These are phyloP conservation scores for Platynereis dumerilii DNA, from an alignment of 2,888 invertebrate genomes.

Conservation along the genomic window DNA sequence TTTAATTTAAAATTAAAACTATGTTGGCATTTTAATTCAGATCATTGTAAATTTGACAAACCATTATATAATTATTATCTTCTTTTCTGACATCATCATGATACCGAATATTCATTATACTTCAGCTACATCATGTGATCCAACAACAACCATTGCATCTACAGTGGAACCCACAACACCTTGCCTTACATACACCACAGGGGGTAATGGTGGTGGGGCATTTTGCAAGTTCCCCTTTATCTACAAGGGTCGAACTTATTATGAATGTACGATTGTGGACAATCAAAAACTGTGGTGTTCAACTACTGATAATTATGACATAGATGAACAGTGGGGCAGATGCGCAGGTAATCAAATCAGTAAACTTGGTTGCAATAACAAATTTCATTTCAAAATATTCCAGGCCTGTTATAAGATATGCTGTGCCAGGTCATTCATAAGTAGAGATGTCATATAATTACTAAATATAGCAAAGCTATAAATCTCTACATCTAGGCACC, in stretches of 20 bases:
- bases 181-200: not conserved
- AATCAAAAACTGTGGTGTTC: not conserved
- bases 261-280: not conserved
- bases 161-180: not conserved
- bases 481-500: too few relatives aligned
- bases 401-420: too few relatives aligned
- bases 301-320: not conserved
- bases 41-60: too few relatives aligned
- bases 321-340: not conserved
- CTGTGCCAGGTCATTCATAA: too few relatives aligned
- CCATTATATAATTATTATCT: too few relatives aligned
- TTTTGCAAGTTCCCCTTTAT: not conserved
- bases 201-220: not conserved
- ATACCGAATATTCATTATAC: not conserved
- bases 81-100: too few relatives aligned
- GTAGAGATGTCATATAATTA: too few relatives aligned
- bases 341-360: not conserved
- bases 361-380: too few relatives aligned
- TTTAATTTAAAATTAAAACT: too few relatives aligned
- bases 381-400: too few relatives aligned
- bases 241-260: not conserved
- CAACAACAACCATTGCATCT: not conserved
- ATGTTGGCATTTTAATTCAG: too few relatives aligned
- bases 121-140: not conserved
- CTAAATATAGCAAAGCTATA: too few relatives aligned